Evolutionary conservation across 2,113 vertebrate genomes (phyloP), one percentile per base, ranked within the genome.

Genomic region (Fukomys damarensis): DNA sequence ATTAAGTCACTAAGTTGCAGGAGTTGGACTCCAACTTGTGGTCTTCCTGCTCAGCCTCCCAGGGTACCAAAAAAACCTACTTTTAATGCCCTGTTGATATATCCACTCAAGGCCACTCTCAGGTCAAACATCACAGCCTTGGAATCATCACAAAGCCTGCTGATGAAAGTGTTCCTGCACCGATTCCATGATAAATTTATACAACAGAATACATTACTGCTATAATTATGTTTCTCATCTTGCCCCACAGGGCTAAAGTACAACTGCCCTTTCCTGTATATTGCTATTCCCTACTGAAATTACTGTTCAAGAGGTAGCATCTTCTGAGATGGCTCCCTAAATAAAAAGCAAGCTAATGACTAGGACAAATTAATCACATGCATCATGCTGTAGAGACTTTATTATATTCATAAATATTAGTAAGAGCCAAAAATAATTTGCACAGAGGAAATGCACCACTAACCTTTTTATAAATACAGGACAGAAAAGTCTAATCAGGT

Each of bases 401-500:
- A 83, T 63, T 86, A 63, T 88, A 82, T 70, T 86, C 93, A 58
- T 89, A 94, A 89, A 93, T 93, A 91, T 91, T 84, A 89, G 93
- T 88, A 91, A 89, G 74, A 94, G 61, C 91, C 96, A 86, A 91
- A 86, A 96, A 95, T 96, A 91, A 86, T 86, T 86, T 77, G 28
- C 79, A 77, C 56, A 1, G 24, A 94, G 91, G 92, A 97, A 93
- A 89, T 76, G 49, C 46, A 94, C 91, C 93, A 61, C 91, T 94
- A 94, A 96, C 93, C 96, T 97, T 97, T 96, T 93, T 94, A 96
- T 94, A 95, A 96, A 97, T 91, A 85, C 83, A 94, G 65, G 61
- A 93, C 91, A 61, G 28, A 88, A 80, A 96, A 89, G 88, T 89
- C 92, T 97, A 89, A 91, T 97, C 94, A 84, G 72, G 82, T 38